Base-by-base conservation (phyloP, 2,888 invertebrate species). In the Dascillus cervinus region DNA sequence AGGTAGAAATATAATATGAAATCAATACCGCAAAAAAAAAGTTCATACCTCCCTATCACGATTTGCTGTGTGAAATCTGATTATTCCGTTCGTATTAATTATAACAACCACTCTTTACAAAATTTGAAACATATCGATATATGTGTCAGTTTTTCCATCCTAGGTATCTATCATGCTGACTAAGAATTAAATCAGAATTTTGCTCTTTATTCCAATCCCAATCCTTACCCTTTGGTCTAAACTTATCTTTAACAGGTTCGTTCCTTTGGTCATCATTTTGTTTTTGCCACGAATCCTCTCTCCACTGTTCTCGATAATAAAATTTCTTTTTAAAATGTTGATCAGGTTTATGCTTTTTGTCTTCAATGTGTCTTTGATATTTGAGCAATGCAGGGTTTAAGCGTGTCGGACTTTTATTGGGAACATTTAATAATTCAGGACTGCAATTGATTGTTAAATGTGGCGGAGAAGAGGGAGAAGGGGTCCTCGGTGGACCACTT, bases 271-370 rank as follows among this genome's bases (percentile, higher is more conserved):
- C 51, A 50, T 62, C 51, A 56, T 29, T 63, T 53, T 56, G 55
- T 64, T 70, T 69, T 26, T 53, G 47, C 55, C 55, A 61, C 11
- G 43, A 38, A 29, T 60, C 58, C 37, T 58, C 58, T 65, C 69
- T 72, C 79, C 80, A 80, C 59, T 69, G 77, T 67, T 73, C 82
- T 55, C 77, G 70, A 47, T 83, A 82, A 43, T 60, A 64, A 66
- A 85, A 85, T 56, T 86, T 85, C 69, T 87, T 88, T 66, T 88
- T 87, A 64, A 85, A 87, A 65, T 84, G 84, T 46, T 75, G 73
- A 49, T 77, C 76, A 1, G 70, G 66, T 38, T 53, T 63, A 39
- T 49, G 57, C 31, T 52, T 56, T 37, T 56, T 60, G n/a, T 63
- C 58, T 34, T 64, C 64, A 9, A 62, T 56, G 44, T 75, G 72